phyloP scores from a whole-genome alignment of 2,888 invertebrate genomes.

The Frankliniella intonsa region DNA sequence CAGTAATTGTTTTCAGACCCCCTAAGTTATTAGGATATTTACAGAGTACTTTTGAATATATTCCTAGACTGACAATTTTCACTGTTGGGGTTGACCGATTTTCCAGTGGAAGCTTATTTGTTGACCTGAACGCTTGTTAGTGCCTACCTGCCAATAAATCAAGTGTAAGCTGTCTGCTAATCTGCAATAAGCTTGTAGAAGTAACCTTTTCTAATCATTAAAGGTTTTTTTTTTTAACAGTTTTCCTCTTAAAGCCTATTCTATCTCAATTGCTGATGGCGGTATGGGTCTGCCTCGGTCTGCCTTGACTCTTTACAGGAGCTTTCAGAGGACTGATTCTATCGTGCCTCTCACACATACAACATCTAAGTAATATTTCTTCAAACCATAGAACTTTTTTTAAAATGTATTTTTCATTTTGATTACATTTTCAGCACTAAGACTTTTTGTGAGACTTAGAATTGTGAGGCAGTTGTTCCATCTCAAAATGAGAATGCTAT shows the following conservation, averaged over 20 bases:
- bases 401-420: too few species aligned
- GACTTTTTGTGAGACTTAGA: too few species aligned
- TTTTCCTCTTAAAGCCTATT: background rate
- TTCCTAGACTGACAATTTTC: constrained; percentile 11
- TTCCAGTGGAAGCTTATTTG: background rate
- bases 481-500: too few species aligned
- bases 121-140: background rate
- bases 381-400: background rate
- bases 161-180: too few species aligned
- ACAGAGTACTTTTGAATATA: constrained; percentile 5
- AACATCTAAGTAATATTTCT: background rate
- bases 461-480: too few species aligned
- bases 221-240: background rate
- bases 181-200: too few species aligned
- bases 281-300: background rate
- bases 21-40: background rate
- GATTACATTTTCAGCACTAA: too few species aligned
- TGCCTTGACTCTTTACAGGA: background rate
- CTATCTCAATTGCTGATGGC: background rate
- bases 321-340: background rate
- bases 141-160: background rate
- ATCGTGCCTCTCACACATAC: background rate
- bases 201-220: background rate
- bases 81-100: background rate
- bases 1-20: background rate